Conservation (phyloP, 2,113 vertebrate species). For the Cygnus buccinator region DNA sequence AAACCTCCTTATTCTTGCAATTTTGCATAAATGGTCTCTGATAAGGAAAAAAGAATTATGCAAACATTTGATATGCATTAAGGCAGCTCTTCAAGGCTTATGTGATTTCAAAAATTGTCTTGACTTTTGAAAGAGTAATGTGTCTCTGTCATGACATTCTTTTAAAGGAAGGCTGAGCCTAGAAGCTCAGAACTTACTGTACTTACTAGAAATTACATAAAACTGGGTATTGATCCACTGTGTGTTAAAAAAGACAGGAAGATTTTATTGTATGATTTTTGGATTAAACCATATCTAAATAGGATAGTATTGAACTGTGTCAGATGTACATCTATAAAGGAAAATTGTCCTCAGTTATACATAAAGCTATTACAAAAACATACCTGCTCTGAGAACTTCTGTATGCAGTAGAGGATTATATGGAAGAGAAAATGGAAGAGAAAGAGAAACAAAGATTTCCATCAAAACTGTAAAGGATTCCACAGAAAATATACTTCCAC, state of each 20-base stretch:
- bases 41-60: constrained; percentile 29
- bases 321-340: not conserved
- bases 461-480: not conserved
- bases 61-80: constrained; percentile 15
- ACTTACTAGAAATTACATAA: not conserved
- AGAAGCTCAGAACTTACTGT: not conserved
- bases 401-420: not conserved
- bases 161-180: not conserved
- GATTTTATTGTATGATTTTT: not conserved
- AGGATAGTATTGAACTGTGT: not conserved
- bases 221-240: not conserved
- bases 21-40: constrained; percentile 46
- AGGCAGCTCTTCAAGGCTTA: constrained; percentile 38
- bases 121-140: not conserved
- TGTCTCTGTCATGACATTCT: not conserved
- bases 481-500: not conserved
- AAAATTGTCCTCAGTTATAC: not conserved
- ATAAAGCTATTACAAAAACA: not conserved
- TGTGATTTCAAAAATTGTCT: constrained; percentile 14
- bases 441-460: not conserved
- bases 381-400: not conserved
- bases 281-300: not conserved
- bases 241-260: not conserved
- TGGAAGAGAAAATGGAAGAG: not conserved
- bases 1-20: constrained; percentile 38